phyloP scores from a whole-genome alignment of 2,888 invertebrate species.

The Ephialtes manifestator region DNA sequence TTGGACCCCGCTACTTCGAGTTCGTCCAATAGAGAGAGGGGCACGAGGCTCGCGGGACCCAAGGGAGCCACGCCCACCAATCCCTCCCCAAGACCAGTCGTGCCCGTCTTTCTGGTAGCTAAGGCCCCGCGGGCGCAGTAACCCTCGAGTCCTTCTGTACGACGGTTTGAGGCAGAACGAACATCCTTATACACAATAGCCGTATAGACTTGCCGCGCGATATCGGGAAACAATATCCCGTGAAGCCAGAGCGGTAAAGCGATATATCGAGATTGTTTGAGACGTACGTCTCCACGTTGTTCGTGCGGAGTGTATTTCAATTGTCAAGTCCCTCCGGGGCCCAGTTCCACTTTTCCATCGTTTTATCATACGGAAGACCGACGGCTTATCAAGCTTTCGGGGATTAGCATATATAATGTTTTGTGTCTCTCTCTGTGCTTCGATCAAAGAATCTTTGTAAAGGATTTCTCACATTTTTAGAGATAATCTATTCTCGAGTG shows the following conservation, averaged over 20 bases:
- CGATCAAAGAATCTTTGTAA: not conserved
- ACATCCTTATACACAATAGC: slow-evolving; percentile 76
- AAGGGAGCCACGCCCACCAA: slow-evolving; percentile 73
- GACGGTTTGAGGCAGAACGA: slow-evolving; percentile 82
- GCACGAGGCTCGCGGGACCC: slow-evolving; percentile 59
- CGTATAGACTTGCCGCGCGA: slow-evolving; percentile 69
- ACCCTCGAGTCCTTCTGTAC: slow-evolving; percentile 85
- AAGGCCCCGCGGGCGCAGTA: slow-evolving; percentile 86
- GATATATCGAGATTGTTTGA: slow-evolving; percentile 69
- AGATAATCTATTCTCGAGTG: slow-evolving; percentile 9
- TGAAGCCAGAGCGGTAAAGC: slow-evolving; percentile 72
- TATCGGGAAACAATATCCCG: slow-evolving; percentile 81
- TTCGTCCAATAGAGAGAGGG: slow-evolving; percentile 58
- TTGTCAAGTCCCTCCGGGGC: slow-evolving; percentile 44
- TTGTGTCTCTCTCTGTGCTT: slow-evolving; percentile 19
- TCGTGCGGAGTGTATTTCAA: slow-evolving; percentile 40
- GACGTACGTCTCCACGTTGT: slow-evolving; percentile 32
- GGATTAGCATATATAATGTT: slow-evolving; percentile 49
- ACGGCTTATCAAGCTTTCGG: slow-evolving; percentile 27
- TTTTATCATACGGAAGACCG: not conserved
- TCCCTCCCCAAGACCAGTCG: slow-evolving; percentile 68
- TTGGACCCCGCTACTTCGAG: slow-evolving; percentile 52
- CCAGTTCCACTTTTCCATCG: slow-evolving; percentile 12
- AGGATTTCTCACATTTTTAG: not conserved
- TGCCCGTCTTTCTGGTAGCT: slow-evolving; percentile 83